Evolutionary conservation across 2,888 invertebrate genomes (phyloP).

Genomic region (Lysandra bellargus): DNA sequence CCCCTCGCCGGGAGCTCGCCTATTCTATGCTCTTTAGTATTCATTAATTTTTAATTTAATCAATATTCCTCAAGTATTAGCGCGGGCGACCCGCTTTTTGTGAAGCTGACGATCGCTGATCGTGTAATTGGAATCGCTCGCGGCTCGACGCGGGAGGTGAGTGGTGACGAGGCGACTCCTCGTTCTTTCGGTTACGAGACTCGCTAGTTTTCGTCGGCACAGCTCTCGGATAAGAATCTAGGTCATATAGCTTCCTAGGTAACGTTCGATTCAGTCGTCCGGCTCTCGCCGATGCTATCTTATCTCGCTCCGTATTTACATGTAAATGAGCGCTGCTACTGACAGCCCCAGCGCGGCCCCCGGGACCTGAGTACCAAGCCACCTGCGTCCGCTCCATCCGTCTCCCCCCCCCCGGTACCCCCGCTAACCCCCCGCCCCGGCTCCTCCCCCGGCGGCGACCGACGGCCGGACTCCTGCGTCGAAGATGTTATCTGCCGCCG

Average conservation of each 20-base stretch:
- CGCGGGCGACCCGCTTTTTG: background rate
- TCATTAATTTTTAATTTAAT: slow-evolving; percentile 27
- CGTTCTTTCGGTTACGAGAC: background rate
- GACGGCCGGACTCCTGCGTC: background rate
- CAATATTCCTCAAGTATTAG: background rate
- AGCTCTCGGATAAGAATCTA: slow-evolving; percentile 5
- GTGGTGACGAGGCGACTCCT: background rate
- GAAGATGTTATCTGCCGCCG: slow-evolving; percentile 6
- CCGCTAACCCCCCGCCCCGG: background rate
- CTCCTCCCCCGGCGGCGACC: background rate
- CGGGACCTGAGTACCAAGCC: slow-evolving; percentile 6
- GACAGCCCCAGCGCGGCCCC: background rate
- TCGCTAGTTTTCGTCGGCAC: background rate
- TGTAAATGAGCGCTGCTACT: slow-evolving; percentile 42
- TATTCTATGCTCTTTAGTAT: slow-evolving; percentile 30
- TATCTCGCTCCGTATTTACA: slow-evolving; percentile 45
- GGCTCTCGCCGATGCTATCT: slow-evolving; percentile 41
- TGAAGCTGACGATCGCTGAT: background rate
- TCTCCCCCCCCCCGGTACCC: background rate
- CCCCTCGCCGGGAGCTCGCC: slow-evolving; percentile 29
- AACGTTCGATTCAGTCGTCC: slow-evolving; percentile 39
- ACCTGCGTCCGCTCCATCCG: background rate
- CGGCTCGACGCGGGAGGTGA: background rate
- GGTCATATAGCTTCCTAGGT: slow-evolving; percentile 14
- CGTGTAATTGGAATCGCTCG: background rate